These are phyloP conservation scores for Vireo griseus DNA, from an alignment of 2,797 vertebrate species.

Conservation along the genomic window DNA sequence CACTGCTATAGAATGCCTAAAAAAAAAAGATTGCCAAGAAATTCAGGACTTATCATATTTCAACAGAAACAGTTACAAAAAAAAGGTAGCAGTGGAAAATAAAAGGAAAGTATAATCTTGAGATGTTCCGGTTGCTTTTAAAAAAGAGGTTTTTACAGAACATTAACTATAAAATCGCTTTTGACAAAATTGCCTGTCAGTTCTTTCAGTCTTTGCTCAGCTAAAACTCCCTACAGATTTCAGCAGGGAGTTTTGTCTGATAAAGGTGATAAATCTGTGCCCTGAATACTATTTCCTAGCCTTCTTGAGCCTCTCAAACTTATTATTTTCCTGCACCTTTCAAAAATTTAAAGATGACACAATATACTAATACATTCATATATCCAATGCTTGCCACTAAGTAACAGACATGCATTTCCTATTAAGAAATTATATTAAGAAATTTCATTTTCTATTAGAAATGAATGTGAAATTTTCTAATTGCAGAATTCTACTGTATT, in stretches of 20 bases:
- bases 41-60: not conserved
- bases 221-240: slow-evolving; percentile 19
- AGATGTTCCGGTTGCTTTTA: not conserved
- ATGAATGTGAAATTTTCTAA: not conserved
- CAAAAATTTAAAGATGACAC: not conserved
- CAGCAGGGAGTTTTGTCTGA: not conserved
- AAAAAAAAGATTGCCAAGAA: not conserved
- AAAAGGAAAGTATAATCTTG: not conserved
- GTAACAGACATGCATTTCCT: not conserved
- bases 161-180: slow-evolving; percentile 7
- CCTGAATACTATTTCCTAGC: not conserved
- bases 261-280: not conserved
- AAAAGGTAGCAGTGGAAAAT: not conserved
- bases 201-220: not conserved
- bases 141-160: not conserved
- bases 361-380: not conserved
- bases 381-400: not conserved
- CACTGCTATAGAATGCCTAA: not conserved
- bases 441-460: not conserved
- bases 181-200: slow-evolving; percentile 39
- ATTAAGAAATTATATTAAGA: not conserved
- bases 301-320: not conserved
- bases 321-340: not conserved
- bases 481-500: not conserved
- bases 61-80: not conserved